Evolutionary conservation across 1,140 invertebrate species (phyloP).

Genomic region (Drosophila grimshawi): DNA sequence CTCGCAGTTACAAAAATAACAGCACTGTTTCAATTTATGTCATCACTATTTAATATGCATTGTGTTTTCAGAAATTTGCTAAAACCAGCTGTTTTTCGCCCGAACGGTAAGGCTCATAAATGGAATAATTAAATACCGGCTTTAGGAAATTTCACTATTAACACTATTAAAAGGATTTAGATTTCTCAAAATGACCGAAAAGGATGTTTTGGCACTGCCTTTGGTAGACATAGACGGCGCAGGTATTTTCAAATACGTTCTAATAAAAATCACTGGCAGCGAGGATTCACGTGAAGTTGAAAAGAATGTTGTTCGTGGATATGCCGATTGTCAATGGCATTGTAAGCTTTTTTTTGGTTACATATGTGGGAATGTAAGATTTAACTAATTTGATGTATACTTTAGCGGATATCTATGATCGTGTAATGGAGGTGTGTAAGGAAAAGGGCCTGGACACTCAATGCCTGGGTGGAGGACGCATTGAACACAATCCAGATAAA

Average conservation of each 20-base stretch:
- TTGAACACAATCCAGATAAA: constrained; percentile 87
- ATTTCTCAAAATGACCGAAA: constrained; percentile 69
- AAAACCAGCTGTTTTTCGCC: constrained; percentile 33
- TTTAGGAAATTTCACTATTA: background rate
- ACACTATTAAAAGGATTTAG: constrained; percentile 17
- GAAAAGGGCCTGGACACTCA: constrained; percentile 86
- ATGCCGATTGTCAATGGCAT: constrained; percentile 88
- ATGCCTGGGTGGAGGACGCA: constrained; percentile 92
- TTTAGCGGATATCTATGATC: constrained; percentile 89
- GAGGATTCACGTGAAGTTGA: constrained; percentile 79
- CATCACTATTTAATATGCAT: constrained; percentile 29
- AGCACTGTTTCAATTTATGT: background rate
- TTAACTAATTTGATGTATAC: background rate
- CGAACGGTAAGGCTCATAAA: constrained; percentile 4
- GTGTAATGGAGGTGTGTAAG: constrained; percentile 74
- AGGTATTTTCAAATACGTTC: constrained; percentile 93
- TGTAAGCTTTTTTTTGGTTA: constrained; percentile 85
- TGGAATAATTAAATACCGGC: background rate
- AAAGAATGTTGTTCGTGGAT: constrained; percentile 91
- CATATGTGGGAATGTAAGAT: background rate
- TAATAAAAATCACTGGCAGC: constrained; percentile 89
- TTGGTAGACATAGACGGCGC: constrained; percentile 93
- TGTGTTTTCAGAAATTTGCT: constrained; percentile 21
- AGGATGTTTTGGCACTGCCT: constrained; percentile 85
- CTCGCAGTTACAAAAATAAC: constrained; percentile 1